Evolutionary conservation across 2,113 vertebrate genomes (phyloP).

Genomic region (Stictonetta naevosa): DNA sequence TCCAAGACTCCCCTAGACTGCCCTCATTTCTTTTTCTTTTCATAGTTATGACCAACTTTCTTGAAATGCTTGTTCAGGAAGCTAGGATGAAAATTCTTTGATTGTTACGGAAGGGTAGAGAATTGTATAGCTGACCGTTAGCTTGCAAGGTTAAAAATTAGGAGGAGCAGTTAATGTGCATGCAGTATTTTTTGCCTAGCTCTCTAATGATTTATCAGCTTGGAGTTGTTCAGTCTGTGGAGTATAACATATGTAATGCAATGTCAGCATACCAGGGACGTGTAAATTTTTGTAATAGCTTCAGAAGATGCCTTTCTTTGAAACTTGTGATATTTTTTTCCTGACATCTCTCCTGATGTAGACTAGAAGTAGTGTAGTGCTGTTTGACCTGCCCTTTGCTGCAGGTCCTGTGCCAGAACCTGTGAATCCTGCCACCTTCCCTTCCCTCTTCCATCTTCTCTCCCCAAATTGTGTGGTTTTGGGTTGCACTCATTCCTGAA

Average conservation of each 20-base stretch:
- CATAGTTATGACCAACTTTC: background rate
- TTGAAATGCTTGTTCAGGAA: background rate
- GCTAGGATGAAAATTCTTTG: background rate
- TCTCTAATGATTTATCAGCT: background rate
- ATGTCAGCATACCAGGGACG: fast-evolving
- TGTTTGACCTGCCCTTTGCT: background rate
- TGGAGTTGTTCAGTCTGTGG: background rate
- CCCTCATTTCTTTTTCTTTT: background rate
- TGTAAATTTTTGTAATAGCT: background rate
- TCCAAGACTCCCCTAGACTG: background rate
- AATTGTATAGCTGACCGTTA: background rate
- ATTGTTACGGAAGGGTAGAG: background rate
- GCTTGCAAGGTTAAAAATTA: background rate
- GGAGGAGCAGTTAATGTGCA: background rate
- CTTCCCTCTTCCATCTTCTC: background rate
- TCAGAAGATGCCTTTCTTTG: background rate
- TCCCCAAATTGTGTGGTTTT: background rate
- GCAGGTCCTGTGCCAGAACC: background rate
- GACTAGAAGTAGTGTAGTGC: background rate
- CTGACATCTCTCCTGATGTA: background rate
- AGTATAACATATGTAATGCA: background rate
- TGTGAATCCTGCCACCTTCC: background rate
- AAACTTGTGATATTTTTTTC: background rate
- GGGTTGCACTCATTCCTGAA: background rate
- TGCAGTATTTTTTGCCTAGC: background rate